Base-by-base conservation (phyloP, 2,888 invertebrate species). In the Nowickia ferox region DNA sequence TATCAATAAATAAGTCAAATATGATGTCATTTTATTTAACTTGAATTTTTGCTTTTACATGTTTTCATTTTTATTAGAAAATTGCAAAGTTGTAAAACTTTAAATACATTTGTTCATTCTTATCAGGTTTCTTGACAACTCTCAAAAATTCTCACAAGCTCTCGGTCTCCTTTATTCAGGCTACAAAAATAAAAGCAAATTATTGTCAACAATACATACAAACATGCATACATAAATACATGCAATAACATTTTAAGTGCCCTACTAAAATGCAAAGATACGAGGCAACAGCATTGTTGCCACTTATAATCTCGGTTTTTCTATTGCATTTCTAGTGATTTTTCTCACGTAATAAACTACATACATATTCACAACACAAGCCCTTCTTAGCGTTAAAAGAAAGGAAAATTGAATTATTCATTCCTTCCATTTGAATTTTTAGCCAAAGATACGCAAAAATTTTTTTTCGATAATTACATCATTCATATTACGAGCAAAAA, bases 71-170 rank as follows among this genome's bases (percentile, higher is more conserved):
- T 77, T 69, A 68, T 77, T 78, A 44, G 53, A 78, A 79, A 79
- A 51, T 69, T 71, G 61, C 69, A 69, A 71, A 79, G 22, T 76
- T 61, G 61, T 78, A 44, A 59, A 78, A 69, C n/a, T 78, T 61
- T 1, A 53, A 59, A 61, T 55, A 48, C 48, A n/a, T 63, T 17
- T 53, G 15, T 48, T 78, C 63, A 30, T 71, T 79, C 53, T 79
- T 71, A 79, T 79, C 71, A 61, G 44, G 71, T 63, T 78, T 69
- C 69, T 59, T 42, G 5, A 11, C 8, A 22, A 13, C 59, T 59
- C 48, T 46, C 17, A 17, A 61, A n/a, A 61, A 61, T 40, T 38
- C 61, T 38, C 59, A 74, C 48, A 22, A 44, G 13, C 19, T 19
- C n/a, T 44, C 42, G 19, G 44, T 22, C 44, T 63, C 44, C 19